A percentile compares a stretch with the other conserved stretches of the same genome.
These are phyloP conservation scores for Cryptoblepharus egeriae DNA, from an alignment of 2,797 vertebrate species.

Conservation along the genomic window DNA sequence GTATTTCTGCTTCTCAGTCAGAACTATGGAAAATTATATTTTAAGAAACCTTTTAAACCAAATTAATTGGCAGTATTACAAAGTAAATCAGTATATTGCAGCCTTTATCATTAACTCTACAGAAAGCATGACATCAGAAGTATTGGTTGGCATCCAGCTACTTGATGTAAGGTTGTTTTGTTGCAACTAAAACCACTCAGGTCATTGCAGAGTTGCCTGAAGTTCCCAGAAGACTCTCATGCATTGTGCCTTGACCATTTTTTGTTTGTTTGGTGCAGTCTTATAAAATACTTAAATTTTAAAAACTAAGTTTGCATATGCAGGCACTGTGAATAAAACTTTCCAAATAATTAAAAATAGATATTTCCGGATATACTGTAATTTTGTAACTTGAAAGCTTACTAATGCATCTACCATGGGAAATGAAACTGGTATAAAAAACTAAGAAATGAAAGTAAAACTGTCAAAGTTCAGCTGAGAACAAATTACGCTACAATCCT, in stretches of 20 bases:
- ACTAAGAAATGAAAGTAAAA: slow-evolving; percentile 27
- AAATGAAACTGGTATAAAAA: not conserved
- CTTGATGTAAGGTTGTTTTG: not conserved
- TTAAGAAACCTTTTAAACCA: slow-evolving; percentile 25
- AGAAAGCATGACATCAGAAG: slow-evolving; percentile 4
- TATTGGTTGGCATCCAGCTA: not conserved
- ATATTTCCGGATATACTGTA: not conserved
- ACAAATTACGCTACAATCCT: no score
- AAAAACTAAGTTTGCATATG: not conserved
- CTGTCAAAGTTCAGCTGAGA: not conserved
- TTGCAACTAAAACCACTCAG: not conserved
- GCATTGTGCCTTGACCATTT: not conserved
- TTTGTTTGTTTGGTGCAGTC: not conserved
- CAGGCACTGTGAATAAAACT: not conserved
- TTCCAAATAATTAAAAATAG: not conserved
- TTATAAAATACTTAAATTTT: not conserved
- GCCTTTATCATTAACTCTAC: slow-evolving; percentile 1
- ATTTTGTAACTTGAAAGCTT: not conserved
- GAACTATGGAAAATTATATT: not conserved
- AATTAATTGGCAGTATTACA: slow-evolving; percentile 20
- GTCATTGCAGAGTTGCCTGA: not conserved
- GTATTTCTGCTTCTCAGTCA: not conserved
- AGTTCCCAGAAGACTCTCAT: not conserved
- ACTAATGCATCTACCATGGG: not conserved
- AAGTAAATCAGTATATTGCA: slow-evolving; percentile 5